These are phyloP conservation scores for Drosophila ananassae DNA, from an alignment of 1,140 invertebrate genomes.

Conservation along the genomic window DNA sequence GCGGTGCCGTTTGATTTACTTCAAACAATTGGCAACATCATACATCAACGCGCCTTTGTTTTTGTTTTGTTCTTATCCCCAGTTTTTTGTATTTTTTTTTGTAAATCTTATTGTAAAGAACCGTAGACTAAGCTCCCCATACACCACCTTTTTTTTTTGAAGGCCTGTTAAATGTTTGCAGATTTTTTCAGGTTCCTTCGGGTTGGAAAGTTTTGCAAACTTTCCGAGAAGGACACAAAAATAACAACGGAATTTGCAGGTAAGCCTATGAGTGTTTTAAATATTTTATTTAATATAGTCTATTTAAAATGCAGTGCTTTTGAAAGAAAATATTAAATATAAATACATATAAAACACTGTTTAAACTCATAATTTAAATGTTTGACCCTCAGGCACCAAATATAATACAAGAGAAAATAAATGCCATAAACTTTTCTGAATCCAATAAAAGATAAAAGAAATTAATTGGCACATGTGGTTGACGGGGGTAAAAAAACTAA, in stretches of 20 bases:
- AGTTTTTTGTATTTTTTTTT: slow-evolving; percentile 30
- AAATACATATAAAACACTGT: neutral
- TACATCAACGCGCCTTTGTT: slow-evolving; percentile 74
- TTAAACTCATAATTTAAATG: neutral
- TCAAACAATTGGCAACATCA: slow-evolving; percentile 82
- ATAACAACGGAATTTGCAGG: neutral
- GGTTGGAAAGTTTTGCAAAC: neutral
- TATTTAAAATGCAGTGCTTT: no score
- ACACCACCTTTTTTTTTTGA: slow-evolving; percentile 20
- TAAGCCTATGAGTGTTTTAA: neutral
- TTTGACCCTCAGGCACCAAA: neutral
- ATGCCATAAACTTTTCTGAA: neutral
- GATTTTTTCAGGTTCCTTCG: neutral
- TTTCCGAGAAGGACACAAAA: neutral
- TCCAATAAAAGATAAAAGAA: slow-evolving; percentile 32
- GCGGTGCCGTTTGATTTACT: slow-evolving; percentile 76
- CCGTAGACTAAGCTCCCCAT: neutral
- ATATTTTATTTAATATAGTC: no score
- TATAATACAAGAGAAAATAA: neutral
- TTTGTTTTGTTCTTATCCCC: slow-evolving; percentile 45
- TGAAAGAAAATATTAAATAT: neutral
- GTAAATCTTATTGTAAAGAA: slow-evolving; percentile 9
- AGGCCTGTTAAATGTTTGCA: slow-evolving; percentile 20
- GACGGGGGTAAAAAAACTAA: slow-evolving; percentile 44
- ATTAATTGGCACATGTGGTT: slow-evolving; percentile 47